These are phyloP conservation scores for Coluber constrictor DNA, from an alignment of 2,797 vertebrate genomes.

Conservation along the genomic window DNA sequence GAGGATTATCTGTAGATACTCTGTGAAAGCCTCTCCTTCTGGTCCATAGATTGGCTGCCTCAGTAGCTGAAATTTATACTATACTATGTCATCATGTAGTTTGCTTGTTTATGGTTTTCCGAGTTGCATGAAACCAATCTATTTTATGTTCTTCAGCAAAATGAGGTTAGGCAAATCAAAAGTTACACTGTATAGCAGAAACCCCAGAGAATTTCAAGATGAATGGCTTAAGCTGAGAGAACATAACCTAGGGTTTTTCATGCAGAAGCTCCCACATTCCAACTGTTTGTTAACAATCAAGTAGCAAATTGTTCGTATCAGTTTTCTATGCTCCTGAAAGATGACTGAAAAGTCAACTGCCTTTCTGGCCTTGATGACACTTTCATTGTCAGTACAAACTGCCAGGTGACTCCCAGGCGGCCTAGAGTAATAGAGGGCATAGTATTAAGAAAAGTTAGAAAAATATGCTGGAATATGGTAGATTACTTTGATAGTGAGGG, in stretches of 20 bases:
- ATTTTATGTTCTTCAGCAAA: neutral
- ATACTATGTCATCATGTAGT: neutral
- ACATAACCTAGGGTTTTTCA: neutral
- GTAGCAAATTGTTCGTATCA: neutral
- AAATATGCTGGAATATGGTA: conserved; percentile 21
- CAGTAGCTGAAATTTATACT: neutral
- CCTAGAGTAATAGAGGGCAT: neutral
- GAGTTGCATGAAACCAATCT: neutral
- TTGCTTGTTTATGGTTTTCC: neutral
- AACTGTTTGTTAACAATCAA: neutral
- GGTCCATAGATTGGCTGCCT: neutral
- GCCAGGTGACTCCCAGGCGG: neutral
- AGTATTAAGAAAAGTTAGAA: neutral
- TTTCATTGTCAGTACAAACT: conserved; percentile 1
- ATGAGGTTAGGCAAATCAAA: neutral
- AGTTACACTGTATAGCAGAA: neutral
- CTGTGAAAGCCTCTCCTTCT: neutral
- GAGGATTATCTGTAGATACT: neutral
- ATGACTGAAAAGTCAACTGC: neutral
- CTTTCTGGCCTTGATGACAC: neutral
- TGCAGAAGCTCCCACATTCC: neutral
- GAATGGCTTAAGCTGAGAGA: neutral
- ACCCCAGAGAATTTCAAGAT: neutral
- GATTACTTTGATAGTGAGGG: conserved; percentile 8
- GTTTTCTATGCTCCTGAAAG: neutral